Evolutionary conservation across 2,888 invertebrate species (phyloP).

Genomic region (Cyaniris semiargus): DNA sequence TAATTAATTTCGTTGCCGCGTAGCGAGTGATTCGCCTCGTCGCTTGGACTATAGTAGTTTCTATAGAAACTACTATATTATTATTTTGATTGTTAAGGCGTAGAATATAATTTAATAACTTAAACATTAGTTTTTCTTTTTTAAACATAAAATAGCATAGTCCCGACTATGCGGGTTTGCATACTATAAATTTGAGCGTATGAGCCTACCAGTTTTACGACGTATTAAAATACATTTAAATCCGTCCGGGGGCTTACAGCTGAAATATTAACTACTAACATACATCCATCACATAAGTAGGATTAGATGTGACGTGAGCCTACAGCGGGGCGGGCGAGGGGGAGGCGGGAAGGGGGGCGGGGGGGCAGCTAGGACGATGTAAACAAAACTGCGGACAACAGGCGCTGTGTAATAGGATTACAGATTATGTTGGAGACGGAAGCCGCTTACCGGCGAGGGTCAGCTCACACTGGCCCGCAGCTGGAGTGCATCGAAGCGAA

Average conservation of each 20-base stretch:
- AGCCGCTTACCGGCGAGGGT: slow-evolving; percentile 3
- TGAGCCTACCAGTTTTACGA: neutral
- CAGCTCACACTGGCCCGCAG: neutral
- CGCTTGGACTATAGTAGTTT: no score
- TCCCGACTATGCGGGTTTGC: no score
- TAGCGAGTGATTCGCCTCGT: no score
- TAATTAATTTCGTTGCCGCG: no score
- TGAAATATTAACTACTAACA: slow-evolving; percentile 10
- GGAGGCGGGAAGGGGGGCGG: neutral
- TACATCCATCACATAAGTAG: slow-evolving; percentile 15
- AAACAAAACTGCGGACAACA: slow-evolving; percentile 20
- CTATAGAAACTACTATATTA: no score
- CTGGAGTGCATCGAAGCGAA: neutral
- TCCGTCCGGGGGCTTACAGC: neutral
- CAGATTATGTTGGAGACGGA: neutral
- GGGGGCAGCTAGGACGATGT: neutral
- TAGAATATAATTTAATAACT: no score
- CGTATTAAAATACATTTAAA: neutral
- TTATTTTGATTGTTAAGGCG: no score
- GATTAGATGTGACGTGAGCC: slow-evolving; percentile 6
- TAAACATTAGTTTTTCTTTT: no score
- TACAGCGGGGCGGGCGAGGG: neutral
- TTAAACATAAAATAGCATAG: no score
- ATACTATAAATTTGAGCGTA: neutral
- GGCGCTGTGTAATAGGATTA: slow-evolving; percentile 12